These are phyloP conservation scores for Varanus salvator DNA, from an alignment of 2,113 vertebrate genomes.

Conservation along the genomic window DNA sequence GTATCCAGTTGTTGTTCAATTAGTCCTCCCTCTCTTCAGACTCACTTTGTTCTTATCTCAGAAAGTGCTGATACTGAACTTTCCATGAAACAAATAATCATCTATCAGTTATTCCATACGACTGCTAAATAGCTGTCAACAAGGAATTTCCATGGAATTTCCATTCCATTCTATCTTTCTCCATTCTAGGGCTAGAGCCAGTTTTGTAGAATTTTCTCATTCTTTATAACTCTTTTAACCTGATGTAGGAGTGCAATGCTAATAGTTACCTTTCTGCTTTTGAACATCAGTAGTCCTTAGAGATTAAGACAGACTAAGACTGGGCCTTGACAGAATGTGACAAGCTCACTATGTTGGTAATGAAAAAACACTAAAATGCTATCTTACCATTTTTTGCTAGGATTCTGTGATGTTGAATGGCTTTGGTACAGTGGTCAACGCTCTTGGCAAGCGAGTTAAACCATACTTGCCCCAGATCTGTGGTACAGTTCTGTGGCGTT, in stretches of 20 bases:
- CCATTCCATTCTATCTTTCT: not conserved
- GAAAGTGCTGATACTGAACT: not conserved
- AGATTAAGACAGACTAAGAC: not conserved
- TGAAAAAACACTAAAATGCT: not conserved
- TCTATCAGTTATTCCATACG: not conserved
- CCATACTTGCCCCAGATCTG: constrained; percentile 99
- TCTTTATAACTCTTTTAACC: not conserved
- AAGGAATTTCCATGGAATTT: not conserved
- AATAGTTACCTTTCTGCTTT: not conserved
- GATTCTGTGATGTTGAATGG: constrained; percentile 99
- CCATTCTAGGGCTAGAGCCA: not conserved
- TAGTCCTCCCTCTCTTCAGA: not conserved
- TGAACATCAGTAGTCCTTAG: not conserved
- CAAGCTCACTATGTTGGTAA: too few species aligned
- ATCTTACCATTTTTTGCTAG: constrained; percentile 67
- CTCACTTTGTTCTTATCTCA: not conserved
- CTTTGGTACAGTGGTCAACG: constrained; percentile 98
- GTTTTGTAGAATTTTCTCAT: not conserved
- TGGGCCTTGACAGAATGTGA: not conserved
- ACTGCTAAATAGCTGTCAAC: not conserved
- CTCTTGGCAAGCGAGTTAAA: constrained; percentile 96
- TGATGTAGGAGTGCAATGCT: not conserved
- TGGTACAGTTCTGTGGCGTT: constrained; percentile 97
- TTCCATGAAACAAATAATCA: not conserved
- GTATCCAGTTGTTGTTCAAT: not conserved